Evolutionary conservation across 2,797 vertebrate species (phyloP), one percentile per base, ranked within the genome.

Genomic region (Vespertilio murinus): DNA sequence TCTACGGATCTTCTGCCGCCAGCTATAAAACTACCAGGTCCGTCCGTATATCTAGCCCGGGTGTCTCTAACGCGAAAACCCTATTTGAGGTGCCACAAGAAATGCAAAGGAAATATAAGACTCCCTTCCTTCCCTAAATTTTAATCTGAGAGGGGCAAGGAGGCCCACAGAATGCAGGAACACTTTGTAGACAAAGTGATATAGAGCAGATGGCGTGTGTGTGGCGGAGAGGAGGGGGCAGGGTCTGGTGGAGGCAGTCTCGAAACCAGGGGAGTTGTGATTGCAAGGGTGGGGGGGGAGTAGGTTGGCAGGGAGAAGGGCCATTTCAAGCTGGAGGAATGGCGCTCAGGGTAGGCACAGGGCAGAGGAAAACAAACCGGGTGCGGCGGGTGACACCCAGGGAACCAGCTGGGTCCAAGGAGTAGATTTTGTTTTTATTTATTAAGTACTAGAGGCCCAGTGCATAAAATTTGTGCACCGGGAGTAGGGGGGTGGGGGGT

Each of bases 61-160:
- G 67, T 28, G 80, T 82, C 67, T 94, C 30, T 28, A 54, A 8
- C 5, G 23, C 28, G 30, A 35, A 80, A 73, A 33, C 0, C 33
- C 88, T 52, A 16, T 52, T 59, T 77, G 49, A 77, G 49, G 42
- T 40, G 77, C 56, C 77, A 64, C 9, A 17, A 71, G 87, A 90
- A 69, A 91, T 47, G 52, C 40, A 90, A 94, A 91, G 84, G 74
- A 95, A 96, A 69, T 49, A 22, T 2, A 87, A 78, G 82, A 13
- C 23, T 45, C 3, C 25, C 33, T 61, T n/a, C 83, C 22, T 82
- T 80, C 35, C 90, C 70, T 56, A 67, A 40, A 28, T 65, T 65
- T 80, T 69, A 77, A 73, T 91, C 56, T 0, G 0, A 25, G 13
- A 81, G 33, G 33, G 12, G 45, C n/a, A n/a, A n/a, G 17, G 89